Evolutionary conservation across 2,797 vertebrate species (phyloP).

Genomic region (Nannoperca australis): DNA sequence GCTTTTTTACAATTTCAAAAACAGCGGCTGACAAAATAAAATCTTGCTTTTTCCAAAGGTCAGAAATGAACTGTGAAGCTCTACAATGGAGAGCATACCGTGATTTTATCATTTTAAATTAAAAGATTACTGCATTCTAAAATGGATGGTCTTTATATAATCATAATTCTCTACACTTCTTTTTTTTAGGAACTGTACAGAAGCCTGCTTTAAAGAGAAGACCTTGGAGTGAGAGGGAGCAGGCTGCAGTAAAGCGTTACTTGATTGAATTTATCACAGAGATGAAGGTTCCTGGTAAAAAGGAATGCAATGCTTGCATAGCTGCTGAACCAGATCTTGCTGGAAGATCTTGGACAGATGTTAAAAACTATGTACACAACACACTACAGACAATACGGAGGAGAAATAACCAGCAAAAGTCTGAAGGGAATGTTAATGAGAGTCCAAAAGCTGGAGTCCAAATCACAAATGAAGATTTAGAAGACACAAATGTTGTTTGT

Average conservation of each 20-base stretch:
- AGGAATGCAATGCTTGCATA: slow-evolving; percentile 83
- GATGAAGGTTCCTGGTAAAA: slow-evolving; percentile 84
- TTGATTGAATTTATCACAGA: slow-evolving; percentile 72
- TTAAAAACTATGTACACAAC: slow-evolving; percentile 84
- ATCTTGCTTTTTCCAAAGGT: neutral
- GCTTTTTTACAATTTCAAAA: slow-evolving; percentile 10
- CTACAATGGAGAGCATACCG: neutral
- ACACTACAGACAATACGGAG: slow-evolving; percentile 78
- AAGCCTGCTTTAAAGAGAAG: slow-evolving; percentile 73
- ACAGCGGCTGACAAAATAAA: neutral
- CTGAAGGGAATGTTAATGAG: slow-evolving; percentile 38
- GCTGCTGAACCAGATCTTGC: slow-evolving; percentile 78
- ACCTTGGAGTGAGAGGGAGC: slow-evolving; percentile 80
- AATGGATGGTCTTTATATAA: neutral
- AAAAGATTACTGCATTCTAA: neutral
- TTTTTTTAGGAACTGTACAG: slow-evolving; percentile 61
- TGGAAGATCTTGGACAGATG: slow-evolving; percentile 81
- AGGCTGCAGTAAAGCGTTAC: slow-evolving; percentile 77
- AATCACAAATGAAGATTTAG: slow-evolving; percentile 52
- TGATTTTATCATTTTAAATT: neutral
- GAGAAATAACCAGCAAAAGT: slow-evolving; percentile 67
- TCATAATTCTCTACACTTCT: slow-evolving; percentile 6
- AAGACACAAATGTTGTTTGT: slow-evolving; percentile 50
- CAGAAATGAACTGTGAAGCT: slow-evolving; percentile 5
- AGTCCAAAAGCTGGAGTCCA: slow-evolving; percentile 54